Evolutionary conservation across 1,140 invertebrate species (phyloP), one percentile per base, ranked within the genome.

Genomic region (Drosophila guanche): DNA sequence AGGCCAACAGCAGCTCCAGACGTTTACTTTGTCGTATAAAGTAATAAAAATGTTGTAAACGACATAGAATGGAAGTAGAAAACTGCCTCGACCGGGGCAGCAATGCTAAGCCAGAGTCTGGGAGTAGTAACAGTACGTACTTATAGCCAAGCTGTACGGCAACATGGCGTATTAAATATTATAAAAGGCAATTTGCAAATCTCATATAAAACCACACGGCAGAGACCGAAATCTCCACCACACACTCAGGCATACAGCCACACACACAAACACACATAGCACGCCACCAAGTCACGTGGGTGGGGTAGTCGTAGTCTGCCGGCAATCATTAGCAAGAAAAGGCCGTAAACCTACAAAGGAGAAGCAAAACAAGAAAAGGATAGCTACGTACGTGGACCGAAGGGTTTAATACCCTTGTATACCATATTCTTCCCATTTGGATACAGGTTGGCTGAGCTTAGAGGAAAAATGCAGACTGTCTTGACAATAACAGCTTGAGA

Each of bases 151-250:
- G 29, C 29, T 33, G 8, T 10, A 33, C 48, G 70, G 53, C 42
- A 57, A 20, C 51, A 45, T 37, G 46, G 57, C 51, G 61, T 84
- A 79, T 84, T 84, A 84, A 84, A 84, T 84, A 84, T 76, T 84
- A 84, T 84, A 84, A 84, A 84, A 84, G 79, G 67, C 62, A 79
- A 84, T 84, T 84, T 84, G 61, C 79, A 72, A 84, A 68, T 79
- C 76, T 84, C 75, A 75, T 79, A 84, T 76, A 76, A 84, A 84
- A 68, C 71, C 80, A 65, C 79, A 84, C 62, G 67, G 79, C 62
- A 42, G 61, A 59, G 68, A 53, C 43, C 62, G 29, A 54, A 68
- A 55, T 58, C 58, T 66, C 55, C 63, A 76, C 54, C 57, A 33
- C 69, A 62, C 63, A 51, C 40, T 61, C 55, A 56, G 50, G 51